These are phyloP conservation scores for Anastatus disparis DNA, from an alignment of 1,140 invertebrate genomes.

Conservation along the genomic window DNA sequence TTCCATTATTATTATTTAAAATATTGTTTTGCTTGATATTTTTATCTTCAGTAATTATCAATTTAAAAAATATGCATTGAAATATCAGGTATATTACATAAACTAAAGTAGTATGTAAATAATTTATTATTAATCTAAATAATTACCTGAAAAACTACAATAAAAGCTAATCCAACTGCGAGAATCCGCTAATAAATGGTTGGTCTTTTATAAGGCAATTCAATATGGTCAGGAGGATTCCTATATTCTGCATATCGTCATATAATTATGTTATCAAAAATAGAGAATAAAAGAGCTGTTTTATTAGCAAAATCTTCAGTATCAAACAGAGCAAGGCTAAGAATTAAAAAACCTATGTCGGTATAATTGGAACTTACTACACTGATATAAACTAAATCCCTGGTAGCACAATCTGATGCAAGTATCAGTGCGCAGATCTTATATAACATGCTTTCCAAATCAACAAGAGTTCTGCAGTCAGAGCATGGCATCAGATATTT, in stretches of 20 bases:
- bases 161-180: conserved; percentile 86
- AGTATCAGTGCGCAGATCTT: too few species aligned
- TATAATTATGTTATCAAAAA: conserved; percentile 59
- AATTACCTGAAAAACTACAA: conserved; percentile 88
- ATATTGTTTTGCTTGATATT: too few species aligned
- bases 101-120: background rate
- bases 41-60: too few species aligned
- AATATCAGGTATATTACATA: too few species aligned
- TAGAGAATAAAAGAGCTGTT: conserved; percentile 55
- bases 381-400: conserved; percentile 84
- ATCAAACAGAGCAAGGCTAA: conserved; percentile 85
- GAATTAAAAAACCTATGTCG: conserved; percentile 81
- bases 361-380: conserved; percentile 72
- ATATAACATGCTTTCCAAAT: too few species aligned
- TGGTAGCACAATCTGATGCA: too few species aligned
- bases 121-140: background rate
- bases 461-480: too few species aligned
- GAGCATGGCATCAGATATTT: too few species aligned
- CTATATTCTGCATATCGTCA: conserved; percentile 86
- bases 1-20: too few species aligned
- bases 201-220: conserved; percentile 76
- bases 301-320: conserved; percentile 74
- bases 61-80: background rate
- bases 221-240: conserved; percentile 73
- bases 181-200: conserved; percentile 91